A percentile compares a stretch with the other conserved stretches of the same genome.
Conservation (phyloP, 2,888 invertebrate genomes). For the Acanthacorydalis orientalis region DNA sequence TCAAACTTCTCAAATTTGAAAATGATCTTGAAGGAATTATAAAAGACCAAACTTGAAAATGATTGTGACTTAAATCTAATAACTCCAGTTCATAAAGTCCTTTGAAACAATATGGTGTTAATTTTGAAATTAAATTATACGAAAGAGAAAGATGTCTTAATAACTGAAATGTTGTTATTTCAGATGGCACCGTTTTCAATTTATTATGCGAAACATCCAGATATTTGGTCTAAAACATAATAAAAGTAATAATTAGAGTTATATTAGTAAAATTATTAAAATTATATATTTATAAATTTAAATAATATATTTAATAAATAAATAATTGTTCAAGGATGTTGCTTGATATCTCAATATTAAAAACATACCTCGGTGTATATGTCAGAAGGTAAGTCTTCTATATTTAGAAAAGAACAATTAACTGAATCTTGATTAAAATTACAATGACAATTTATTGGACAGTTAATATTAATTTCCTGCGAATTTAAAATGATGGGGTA, state of each 20-base stretch:
- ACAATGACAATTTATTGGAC: no score
- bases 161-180: slow-evolving; percentile 29
- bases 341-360: no score
- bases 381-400: background rate
- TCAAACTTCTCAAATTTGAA: slow-evolving; percentile 30
- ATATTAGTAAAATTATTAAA: no score
- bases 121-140: slow-evolving; percentile 16
- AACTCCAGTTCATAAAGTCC: slow-evolving; percentile 37
- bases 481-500: no score
- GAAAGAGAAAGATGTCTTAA: slow-evolving; percentile 37
- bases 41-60: slow-evolving; percentile 37
- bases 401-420: slow-evolving; percentile 1
- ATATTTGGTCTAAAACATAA: slow-evolving; percentile 43
- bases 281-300: no score
- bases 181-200: slow-evolving; percentile 35
- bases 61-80: slow-evolving; percentile 45
- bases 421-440: background rate
- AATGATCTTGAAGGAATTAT: slow-evolving; percentile 36
- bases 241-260: no score
- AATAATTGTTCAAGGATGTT: no score
- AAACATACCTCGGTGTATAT: no score
- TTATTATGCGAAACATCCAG: slow-evolving; percentile 46
- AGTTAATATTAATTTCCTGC: no score
- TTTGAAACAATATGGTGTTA: slow-evolving; percentile 23
- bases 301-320: no score